Evolutionary conservation across 1,140 invertebrate genomes (phyloP), one percentile per base, ranked within the genome.

Genomic region (Caenorhabditis brenneri): DNA sequence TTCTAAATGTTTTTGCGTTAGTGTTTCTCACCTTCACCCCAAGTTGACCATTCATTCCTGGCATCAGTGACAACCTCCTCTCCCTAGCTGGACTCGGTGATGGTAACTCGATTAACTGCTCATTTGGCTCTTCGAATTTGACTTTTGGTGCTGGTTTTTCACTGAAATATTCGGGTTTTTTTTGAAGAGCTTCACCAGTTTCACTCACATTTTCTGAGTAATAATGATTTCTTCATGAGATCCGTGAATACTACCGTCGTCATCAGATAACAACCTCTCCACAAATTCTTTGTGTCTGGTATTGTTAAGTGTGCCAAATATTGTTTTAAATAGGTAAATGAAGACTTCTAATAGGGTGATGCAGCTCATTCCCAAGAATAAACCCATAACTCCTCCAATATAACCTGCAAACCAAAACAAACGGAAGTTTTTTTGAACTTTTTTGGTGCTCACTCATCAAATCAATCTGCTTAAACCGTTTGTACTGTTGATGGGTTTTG

Each of bases 321-420:
- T 60, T 0, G 85, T 85, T 81, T 86, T 86, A 74, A 86, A 86
- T 16, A 86, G n/a, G 19, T 86, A 86, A 24, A 86, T 86, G 39
- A 86, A 86, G 1, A 86, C 84, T 60, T 86, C 85, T 0, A 86
- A 51, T 24, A 86, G 60, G 15, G 85, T 86, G 0, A 86, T 51
- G 31, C 82, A 84, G 55, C 85, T 86, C 85, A 86, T 86, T 80
- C 85, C 85, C 1, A 86, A 74, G 39, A 86, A 86, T 29, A 86
- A 48, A 2, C 85, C 85, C 85, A 86, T 86, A 0, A 83, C 84
- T 16, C 85, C 85, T 16, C 83, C 85, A 6, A 86, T 74, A 39
- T 58, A 83, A 78, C 84, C 84, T 83, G 58, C 74, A 84, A 36
- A 84, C 29, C 9, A 36, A 81, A 22, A 46, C 16, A 0, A 51